Percentiles rank a stretch among this genome's conserved stretches.
Conservation (phyloP, 2,888 invertebrate species). For the Drepanosiphum platanoidis region DNA sequence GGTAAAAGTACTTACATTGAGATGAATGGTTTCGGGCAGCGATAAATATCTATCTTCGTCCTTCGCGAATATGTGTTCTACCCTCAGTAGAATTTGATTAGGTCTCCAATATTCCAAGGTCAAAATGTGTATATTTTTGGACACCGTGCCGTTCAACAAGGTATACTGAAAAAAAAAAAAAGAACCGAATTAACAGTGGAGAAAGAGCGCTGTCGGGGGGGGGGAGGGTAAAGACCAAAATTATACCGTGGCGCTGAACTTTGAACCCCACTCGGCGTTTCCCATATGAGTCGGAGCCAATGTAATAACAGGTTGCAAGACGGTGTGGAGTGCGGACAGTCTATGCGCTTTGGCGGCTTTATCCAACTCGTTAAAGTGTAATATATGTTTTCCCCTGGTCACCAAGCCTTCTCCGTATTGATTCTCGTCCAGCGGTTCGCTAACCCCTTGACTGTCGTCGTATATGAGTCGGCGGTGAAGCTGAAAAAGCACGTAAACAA, state of each 20-base stretch:
- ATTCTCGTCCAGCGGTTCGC: conserved; percentile 77
- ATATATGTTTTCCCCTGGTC: conserved; percentile 70
- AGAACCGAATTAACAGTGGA: not conserved
- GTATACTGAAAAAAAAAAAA: conserved; percentile 68
- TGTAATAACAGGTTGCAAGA: conserved; percentile 51
- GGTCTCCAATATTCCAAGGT: conserved; percentile 74
- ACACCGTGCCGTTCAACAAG: conserved; percentile 67
- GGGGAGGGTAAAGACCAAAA: not conserved
- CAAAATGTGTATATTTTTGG: conserved; percentile 71
- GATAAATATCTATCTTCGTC: conserved; percentile 68
- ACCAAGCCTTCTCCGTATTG: conserved; percentile 71
- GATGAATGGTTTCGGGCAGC: conserved; percentile 66
- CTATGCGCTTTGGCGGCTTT: conserved; percentile 62
- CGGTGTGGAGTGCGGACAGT: conserved; percentile 56
- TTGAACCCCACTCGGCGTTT: conserved; percentile 63
- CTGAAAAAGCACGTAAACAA: conserved; percentile 67
- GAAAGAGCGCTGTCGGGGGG: not conserved
- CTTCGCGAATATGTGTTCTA: conserved; percentile 73
- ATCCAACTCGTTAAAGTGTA: conserved; percentile 63
- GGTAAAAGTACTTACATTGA: conserved; percentile 65
- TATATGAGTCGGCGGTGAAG: conserved; percentile 75
- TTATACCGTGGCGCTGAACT: conserved; percentile 60
- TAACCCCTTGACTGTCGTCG: conserved; percentile 79
- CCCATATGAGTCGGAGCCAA: conserved; percentile 59
- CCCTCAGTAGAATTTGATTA: conserved; percentile 70